Evolutionary conservation across 2,888 invertebrate species (phyloP), one percentile per base, ranked within the genome.

Genomic region (Tachina grossa): DNA sequence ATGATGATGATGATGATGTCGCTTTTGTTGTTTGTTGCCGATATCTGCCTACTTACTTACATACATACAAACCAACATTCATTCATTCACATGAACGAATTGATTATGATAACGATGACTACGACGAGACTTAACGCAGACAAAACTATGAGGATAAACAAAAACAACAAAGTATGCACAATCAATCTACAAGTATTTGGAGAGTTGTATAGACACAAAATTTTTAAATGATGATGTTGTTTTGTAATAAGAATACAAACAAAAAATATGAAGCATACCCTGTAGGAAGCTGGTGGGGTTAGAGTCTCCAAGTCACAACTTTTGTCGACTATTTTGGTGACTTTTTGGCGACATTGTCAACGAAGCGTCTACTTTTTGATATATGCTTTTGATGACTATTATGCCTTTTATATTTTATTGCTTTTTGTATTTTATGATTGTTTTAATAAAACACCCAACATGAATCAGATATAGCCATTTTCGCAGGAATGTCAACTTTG

Each of bases 51-150:
- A 59, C 49, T 6, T 10, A 55, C 31, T 6, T 10, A 55, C 31
- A 13, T 47, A 69, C 69, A 22, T 41, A 75, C 31, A 55, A 53
- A 63, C 10, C 31, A 31, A 31, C 31, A 31, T 31, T 31, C 31
- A 31, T 31, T 31, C 31, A 72, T 80, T 22, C 9, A 72, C 16
- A 57, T n/a, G 11, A 49, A 72, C 65, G 31, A 45, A 69, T 71
- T 79, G 71, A 63, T 65, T 69, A 63, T 71, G 66, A 66, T 74
- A 22, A 68, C 66, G 57, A 45, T 59, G 57, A 74, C 69, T 61
- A 74, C 47, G 79, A 80, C 68, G 55, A 83, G 76, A 83, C 71
- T 76, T 63, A 83, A 79, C 71, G 80, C 66, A 83, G 76, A 80
- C 79, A 82, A 85, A 83, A 85, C 81, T 77, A 78, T 68, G 66